phyloP scores from a whole-genome alignment of 2,888 invertebrate species.

The Mesorhabditis belari region DNA sequence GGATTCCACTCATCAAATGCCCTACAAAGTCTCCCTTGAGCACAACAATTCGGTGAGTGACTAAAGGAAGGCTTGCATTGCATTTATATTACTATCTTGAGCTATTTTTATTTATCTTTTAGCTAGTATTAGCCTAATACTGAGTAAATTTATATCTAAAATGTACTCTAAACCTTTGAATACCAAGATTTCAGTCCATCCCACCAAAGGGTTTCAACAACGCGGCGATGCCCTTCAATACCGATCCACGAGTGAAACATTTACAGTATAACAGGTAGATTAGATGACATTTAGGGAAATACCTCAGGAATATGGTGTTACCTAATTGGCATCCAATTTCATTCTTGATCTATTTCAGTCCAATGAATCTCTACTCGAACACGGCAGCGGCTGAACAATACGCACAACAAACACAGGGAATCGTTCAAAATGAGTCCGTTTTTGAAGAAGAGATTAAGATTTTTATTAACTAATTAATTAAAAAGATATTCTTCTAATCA shows the following conservation, averaged over 20 bases:
- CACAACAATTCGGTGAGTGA: conserved; percentile 21
- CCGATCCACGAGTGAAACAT: conserved; percentile 36
- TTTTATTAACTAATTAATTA: not conserved
- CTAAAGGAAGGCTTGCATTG: not conserved
- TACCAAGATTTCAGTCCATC: conserved; percentile 11
- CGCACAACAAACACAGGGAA: conserved; percentile 40
- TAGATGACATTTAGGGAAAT: conserved; percentile 7
- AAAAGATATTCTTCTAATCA: not conserved
- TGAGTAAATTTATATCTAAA: not conserved
- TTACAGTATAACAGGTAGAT: conserved; percentile 23
- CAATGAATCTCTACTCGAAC: conserved; percentile 35
- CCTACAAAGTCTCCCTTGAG: conserved; percentile 22
- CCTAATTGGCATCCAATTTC: not conserved
- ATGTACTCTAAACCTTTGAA: not conserved
- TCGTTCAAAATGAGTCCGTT: conserved; percentile 29
- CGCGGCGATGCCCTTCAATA: conserved; percentile 30
- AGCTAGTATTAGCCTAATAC: not conserved
- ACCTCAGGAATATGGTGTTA: conserved; percentile 16
- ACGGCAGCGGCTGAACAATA: conserved; percentile 44
- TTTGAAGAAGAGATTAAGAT: not conserved
- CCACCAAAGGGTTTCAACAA: conserved; percentile 36
- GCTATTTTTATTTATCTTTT: not conserved
- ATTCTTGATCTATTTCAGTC: conserved; percentile 6
- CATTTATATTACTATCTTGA: not conserved
- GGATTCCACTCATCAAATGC: conserved; percentile 1